Evolutionary conservation across 2,797 vertebrate genomes (phyloP).

Genomic region (Cottoperca gobio): DNA sequence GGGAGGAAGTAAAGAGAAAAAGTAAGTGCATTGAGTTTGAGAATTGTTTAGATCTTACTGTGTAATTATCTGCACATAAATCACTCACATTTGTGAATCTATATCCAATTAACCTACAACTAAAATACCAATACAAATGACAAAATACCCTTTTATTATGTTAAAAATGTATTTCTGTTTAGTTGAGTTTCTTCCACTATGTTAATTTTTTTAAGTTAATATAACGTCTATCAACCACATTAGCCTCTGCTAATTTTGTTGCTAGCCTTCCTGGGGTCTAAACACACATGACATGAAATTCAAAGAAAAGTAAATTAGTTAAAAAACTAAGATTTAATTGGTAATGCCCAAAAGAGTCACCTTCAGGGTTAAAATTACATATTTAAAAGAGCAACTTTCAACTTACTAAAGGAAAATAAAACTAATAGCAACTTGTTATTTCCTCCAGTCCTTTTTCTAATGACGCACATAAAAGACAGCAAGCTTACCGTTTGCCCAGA

Average conservation of each 20-base stretch:
- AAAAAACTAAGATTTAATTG: not conserved
- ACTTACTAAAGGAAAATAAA: constrained; percentile 28
- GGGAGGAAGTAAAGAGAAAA: no score
- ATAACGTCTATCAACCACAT: not conserved
- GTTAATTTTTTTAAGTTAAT: not conserved
- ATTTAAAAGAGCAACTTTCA: constrained; percentile 3
- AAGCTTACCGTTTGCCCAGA: constrained; percentile 18
- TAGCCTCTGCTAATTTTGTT: not conserved
- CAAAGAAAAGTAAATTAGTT: not conserved
- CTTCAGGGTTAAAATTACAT: not conserved
- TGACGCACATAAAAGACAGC: constrained; percentile 19
- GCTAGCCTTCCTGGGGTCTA: not conserved
- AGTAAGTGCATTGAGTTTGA: not conserved
- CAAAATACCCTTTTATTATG: not conserved
- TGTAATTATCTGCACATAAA: not conserved
- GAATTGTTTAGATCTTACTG: not conserved
- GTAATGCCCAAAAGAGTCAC: not conserved
- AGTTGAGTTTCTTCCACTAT: not conserved
- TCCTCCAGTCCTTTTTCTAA: not conserved
- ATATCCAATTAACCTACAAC: not conserved
- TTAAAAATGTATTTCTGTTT: not conserved
- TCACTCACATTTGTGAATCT: not conserved
- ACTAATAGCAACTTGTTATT: constrained; percentile 31
- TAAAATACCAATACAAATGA: not conserved
- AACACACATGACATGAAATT: not conserved